Evolutionary conservation across 2,113 vertebrate genomes (phyloP), one percentile per base, ranked within the genome.

Genomic region (Eptesicus fuscus): DNA sequence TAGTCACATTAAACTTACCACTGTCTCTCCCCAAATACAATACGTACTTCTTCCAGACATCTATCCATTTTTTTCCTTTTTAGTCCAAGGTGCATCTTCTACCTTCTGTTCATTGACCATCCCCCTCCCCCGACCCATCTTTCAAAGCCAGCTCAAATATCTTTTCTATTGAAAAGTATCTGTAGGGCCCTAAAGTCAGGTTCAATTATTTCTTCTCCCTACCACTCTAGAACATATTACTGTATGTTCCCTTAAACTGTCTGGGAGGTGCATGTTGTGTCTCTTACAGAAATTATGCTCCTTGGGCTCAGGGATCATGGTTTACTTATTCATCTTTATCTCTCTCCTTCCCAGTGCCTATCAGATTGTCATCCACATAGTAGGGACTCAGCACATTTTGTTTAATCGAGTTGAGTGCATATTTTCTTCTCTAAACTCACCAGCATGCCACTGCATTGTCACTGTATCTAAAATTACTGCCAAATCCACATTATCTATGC

Each of bases 351-450:
- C 61, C 14, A 42, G 35, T 23, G 25, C 53, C 17, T 51, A 61
- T 40, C 5, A 65, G 5, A 22, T 49, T 17, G 10, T 30, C 32
- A 65, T 74, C 30, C 44, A 30, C 37, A 47, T 32, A 56, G 76
- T 32, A 77, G 51, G 42, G 32, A 78, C 35, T 85, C 47, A 44
- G 67, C 12, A 85, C 49, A 76, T 51, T 25, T 17, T 85, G 28
- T 76, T 77, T 42, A 35, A 40, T 44, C 1, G 3, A 47, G 28
- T 47, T 65, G 63, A 83, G 14, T 40, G 59, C 13, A 37, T 42
- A n/a, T 79, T 76, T 87, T 93, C 32, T 90, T 79, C 32, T 94
- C 83, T 65, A 86, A 73, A 63, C 7, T 77, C 47, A 78, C 71
- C 25, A 47, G 10, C 28, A 49, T 49, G 35, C 49, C 32, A 17